Conservation (phyloP, 2,797 vertebrate species). For the Synaphobranchus kaupii region DNA sequence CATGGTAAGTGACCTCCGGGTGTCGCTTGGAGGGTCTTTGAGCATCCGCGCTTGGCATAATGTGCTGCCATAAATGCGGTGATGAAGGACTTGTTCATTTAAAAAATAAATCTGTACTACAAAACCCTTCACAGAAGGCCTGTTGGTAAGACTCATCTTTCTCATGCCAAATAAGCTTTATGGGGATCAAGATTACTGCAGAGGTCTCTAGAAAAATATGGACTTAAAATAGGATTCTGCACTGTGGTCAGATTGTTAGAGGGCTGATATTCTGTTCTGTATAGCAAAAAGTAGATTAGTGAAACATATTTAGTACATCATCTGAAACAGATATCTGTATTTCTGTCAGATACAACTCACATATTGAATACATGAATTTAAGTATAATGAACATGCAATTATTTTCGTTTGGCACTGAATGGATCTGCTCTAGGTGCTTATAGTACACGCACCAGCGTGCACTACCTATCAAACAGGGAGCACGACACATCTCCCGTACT, state of each 20-base stretch:
- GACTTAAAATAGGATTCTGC: not conserved
- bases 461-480: too few species aligned
- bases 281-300: not conserved
- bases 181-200: not conserved
- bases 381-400: too few species aligned
- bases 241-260: not conserved
- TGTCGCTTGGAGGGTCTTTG: not conserved
- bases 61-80: not conserved
- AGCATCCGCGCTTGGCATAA: not conserved
- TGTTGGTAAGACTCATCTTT: not conserved
- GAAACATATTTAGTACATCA: not conserved
- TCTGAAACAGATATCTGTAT: too few species aligned
- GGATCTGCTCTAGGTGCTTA: too few species aligned
- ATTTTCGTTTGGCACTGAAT: too few species aligned
- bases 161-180: not conserved
- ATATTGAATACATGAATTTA: too few species aligned
- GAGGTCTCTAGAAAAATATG: not conserved
- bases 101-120: not conserved
- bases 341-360: too few species aligned
- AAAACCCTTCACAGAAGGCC: not conserved
- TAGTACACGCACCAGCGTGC: too few species aligned
- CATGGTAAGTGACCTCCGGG: slow-evolving; percentile 76
- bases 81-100: not conserved
- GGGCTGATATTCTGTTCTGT: not conserved
- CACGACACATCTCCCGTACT: too few species aligned